A percentile compares a stretch with the other conserved stretches of the same genome.
Evolutionary conservation across 2,888 invertebrate genomes (phyloP).

Genomic region (Lycocerus yunnanus): DNA sequence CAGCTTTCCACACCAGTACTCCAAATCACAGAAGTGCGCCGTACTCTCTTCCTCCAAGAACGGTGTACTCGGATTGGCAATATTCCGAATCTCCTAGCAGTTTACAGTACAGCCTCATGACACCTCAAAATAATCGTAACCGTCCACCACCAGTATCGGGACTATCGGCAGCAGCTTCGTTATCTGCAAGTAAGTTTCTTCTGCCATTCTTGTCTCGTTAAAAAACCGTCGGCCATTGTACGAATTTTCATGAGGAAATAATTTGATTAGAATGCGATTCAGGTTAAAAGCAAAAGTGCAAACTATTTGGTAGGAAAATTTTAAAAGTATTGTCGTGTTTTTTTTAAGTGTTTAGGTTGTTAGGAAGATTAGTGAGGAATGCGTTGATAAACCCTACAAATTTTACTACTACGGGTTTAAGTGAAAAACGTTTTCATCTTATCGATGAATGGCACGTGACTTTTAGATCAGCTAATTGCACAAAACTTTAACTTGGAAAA

Average conservation of each 20-base stretch:
- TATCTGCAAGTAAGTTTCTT: slow-evolving; percentile 71
- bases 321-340: slow-evolving; percentile 27
- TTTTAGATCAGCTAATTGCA: slow-evolving; percentile 3
- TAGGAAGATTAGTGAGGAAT: slow-evolving; percentile 24
- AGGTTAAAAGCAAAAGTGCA: neutral
- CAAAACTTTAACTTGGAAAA: slow-evolving; percentile 20
- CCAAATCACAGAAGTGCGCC: slow-evolving; percentile 38
- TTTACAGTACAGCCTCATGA: slow-evolving; percentile 34
- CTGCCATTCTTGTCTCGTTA: neutral
- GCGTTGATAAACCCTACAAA: slow-evolving; percentile 4
- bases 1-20: slow-evolving; percentile 41
- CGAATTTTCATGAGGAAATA: neutral
- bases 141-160: slow-evolving; percentile 52
- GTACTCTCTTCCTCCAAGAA: slow-evolving; percentile 37
- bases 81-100: slow-evolving; percentile 33
- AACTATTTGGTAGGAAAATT: neutral
- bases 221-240: neutral
- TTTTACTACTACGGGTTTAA: neutral
- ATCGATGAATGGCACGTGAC: slow-evolving; percentile 8
- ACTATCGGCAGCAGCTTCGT: slow-evolving; percentile 70
- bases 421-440: neutral
- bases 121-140: slow-evolving; percentile 44
- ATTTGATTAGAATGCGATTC: neutral
- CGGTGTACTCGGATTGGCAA: slow-evolving; percentile 44
- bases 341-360: slow-evolving; percentile 17